phyloP scores from a whole-genome alignment of 2,888 invertebrate species.

The Catonia carolina region DNA sequence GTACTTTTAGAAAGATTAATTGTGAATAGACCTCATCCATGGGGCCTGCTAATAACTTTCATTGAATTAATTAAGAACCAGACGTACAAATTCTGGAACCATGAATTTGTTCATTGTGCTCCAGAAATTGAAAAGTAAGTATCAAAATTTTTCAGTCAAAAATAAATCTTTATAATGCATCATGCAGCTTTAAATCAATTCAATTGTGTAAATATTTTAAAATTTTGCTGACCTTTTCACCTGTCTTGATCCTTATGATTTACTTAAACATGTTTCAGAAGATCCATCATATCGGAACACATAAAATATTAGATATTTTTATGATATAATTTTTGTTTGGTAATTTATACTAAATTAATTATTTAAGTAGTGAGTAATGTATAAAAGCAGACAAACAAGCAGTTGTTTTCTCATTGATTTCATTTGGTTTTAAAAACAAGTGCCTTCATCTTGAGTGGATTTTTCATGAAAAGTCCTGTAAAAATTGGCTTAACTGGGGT shows the following conservation, averaged over 20 bases:
- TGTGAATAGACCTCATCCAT: conserved; percentile 97
- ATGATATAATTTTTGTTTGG: neutral
- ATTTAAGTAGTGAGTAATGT: no score
- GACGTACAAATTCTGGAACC: conserved; percentile 96
- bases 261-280: no score
- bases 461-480: no score
- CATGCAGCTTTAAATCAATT: conserved; percentile 11
- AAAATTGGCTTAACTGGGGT: no score
- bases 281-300: conserved; percentile 21
- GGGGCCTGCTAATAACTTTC: conserved; percentile 98
- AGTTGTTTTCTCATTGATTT: no score
- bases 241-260: no score
- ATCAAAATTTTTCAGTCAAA: conserved; percentile 22
- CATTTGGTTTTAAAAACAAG: no score
- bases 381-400: no score
- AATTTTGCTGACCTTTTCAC: no score
- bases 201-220: neutral
- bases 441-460: no score
- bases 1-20: conserved; percentile 94
- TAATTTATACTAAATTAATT: no score
- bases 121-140: conserved; percentile 98
- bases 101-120: conserved; percentile 98
- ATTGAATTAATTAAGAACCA: conserved; percentile 99
- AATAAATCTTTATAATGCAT: no score
- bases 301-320: conserved; percentile 21